These are phyloP conservation scores for Rotaria socialis DNA, from an alignment of 2,888 invertebrate genomes.

Conservation along the genomic window DNA sequence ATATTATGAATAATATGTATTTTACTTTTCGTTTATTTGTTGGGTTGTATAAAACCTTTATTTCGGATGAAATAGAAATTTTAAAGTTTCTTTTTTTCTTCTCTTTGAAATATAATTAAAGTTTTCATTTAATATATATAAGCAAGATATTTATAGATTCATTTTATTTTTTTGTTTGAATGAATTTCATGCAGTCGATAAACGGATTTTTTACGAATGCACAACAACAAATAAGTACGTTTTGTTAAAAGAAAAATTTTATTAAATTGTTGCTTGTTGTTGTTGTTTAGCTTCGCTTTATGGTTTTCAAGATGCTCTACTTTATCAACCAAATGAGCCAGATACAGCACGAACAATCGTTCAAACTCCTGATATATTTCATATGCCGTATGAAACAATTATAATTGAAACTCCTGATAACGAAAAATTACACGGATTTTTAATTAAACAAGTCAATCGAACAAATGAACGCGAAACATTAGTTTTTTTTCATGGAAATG, in stretches of 20 bases:
- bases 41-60: not conserved
- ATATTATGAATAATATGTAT: not conserved
- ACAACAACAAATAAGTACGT: slow-evolving; percentile 27
- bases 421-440: slow-evolving; percentile 56
- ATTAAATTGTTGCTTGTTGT: too few species aligned
- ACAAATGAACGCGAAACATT: slow-evolving; percentile 69
- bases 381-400: slow-evolving; percentile 78
- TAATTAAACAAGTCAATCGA: slow-evolving; percentile 57
- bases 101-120: not conserved
- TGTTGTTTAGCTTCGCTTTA: not conserved
- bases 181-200: not conserved
- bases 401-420: slow-evolving; percentile 64
- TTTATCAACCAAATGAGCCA: slow-evolving; percentile 84
- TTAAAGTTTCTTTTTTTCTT: not conserved
- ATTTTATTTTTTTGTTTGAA: not conserved
- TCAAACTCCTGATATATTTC: slow-evolving; percentile 77
- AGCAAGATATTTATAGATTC: not conserved
- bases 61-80: not conserved
- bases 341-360: slow-evolving; percentile 81
- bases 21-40: not conserved
- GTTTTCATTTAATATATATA: too few species aligned
- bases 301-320: slow-evolving; percentile 60
- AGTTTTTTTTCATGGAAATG: slow-evolving; percentile 89
- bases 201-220: not conserved
- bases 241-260: not conserved